Evolutionary conservation across 2,797 vertebrate species (phyloP), one percentile per base, ranked within the genome.

Genomic region (Pelochelys cantorii): DNA sequence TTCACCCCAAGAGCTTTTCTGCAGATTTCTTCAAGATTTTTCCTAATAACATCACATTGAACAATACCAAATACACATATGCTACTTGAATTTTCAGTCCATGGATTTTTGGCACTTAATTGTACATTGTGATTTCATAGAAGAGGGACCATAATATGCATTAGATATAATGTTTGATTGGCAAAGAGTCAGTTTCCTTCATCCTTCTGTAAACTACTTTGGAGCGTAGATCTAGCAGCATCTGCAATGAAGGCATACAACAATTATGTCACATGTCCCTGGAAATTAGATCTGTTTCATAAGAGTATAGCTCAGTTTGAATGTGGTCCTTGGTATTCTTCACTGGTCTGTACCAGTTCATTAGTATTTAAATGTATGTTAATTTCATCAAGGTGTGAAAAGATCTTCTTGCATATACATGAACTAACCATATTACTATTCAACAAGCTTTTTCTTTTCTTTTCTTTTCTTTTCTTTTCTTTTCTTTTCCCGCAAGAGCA

Each of bases 281-380:
- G 85, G 93, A 92, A 97, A 94, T 91, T 81, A 81, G 85, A 92
- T 85, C 83, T 74, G 83, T 93, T 97, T 98, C 97, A 93, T 31
- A 59, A 92, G 95, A 88, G 83, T 85, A 84, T 87, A 85, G 87
- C 85, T 87, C 80, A 83, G 94, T 95, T 95, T 92, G 89, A 96
- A 90, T 62, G 37, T 54, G 27, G 89, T 83, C 88, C 94, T 97
- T 97, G 94, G 79, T 96, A 97, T 97, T 97, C 98, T 91, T 95
- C 91, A 85, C 88, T 88, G 37, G 95, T 93, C 77, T 34, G 89
- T 52, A 88, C 87, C 91, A 95, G 87, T 93, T 97, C 96, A 98
- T 98, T 98, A 98, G 97, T 97, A 98, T 98, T 98, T 97, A 98
- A 98, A 98, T 98, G 65, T 97, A 98, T 98, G 98, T 96, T 98